phyloP scores from a whole-genome alignment of 2,113 vertebrate species.

The Carlito syrichta region DNA sequence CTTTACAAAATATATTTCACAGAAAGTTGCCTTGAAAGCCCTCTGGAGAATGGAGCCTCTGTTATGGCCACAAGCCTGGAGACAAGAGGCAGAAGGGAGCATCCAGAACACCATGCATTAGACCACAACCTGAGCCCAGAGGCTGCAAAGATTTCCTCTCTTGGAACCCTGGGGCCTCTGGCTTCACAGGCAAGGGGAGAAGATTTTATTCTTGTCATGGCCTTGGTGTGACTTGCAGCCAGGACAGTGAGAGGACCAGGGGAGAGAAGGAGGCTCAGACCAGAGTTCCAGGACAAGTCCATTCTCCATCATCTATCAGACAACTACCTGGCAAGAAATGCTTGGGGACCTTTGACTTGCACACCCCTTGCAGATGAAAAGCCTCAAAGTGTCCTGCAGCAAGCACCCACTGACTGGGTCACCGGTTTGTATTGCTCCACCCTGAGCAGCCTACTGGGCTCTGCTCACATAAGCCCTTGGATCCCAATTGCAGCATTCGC shows the following conservation, averaged over 20 bases:
- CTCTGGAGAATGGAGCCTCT: constrained; percentile 62
- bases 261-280: background rate
- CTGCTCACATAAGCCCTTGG: background rate
- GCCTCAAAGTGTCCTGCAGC: background rate
- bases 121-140: constrained; percentile 36
- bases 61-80: constrained; percentile 65
- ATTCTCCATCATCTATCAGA: background rate
- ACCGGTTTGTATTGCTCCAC: no score
- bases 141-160: constrained; percentile 44
- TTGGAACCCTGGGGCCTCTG: constrained; percentile 54
- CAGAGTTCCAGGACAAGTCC: background rate
- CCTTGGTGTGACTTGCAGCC: background rate
- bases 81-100: constrained; percentile 42
- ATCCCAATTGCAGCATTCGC: background rate
- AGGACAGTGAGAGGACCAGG: background rate
- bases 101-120: constrained; percentile 6
- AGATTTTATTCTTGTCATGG: background rate
- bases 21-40: constrained; percentile 54
- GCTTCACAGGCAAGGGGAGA: background rate
- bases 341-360: background rate
- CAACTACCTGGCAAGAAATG: background rate
- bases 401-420: background rate
- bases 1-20: constrained; percentile 46
- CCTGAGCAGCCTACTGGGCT: background rate
- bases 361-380: background rate